Percentiles rank a stretch among this genome's conserved stretches.
phyloP scores from a whole-genome alignment of 2,113 vertebrate genomes.

The Thinocorus orbignyianus region DNA sequence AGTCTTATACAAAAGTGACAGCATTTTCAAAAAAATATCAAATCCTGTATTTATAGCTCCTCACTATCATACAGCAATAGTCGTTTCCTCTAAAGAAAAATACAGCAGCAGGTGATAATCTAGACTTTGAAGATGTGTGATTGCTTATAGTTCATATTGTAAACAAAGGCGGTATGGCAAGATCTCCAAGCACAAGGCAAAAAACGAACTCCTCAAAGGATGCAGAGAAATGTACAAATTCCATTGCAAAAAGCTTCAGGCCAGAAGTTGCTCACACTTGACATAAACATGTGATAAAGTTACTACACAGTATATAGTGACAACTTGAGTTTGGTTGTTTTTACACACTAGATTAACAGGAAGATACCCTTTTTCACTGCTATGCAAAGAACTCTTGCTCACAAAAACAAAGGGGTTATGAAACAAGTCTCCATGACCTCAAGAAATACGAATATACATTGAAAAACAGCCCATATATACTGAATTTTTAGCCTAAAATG shows the following conservation, averaged over 20 bases:
- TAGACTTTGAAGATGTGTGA: slow-evolving; percentile 70
- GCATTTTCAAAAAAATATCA: slow-evolving; percentile 81
- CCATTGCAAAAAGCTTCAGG: slow-evolving; percentile 69
- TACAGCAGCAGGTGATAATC: slow-evolving; percentile 80
- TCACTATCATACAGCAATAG: slow-evolving; percentile 80
- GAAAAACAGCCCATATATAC: slow-evolving; percentile 63
- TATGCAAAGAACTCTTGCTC: slow-evolving; percentile 58
- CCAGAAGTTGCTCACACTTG: slow-evolving; percentile 70
- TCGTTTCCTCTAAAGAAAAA: slow-evolving; percentile 78
- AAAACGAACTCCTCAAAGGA: slow-evolving; percentile 70
- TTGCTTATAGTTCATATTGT: slow-evolving; percentile 74
- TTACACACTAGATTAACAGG: slow-evolving; percentile 62
- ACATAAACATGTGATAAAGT: slow-evolving; percentile 68
- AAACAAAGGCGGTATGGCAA: slow-evolving; percentile 74
- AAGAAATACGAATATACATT: slow-evolving; percentile 62
- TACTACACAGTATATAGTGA: slow-evolving; percentile 70
- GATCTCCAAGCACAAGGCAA: slow-evolving; percentile 75
- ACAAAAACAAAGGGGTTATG: slow-evolving; percentile 62
- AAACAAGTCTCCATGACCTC: slow-evolving; percentile 54
- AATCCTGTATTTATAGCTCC: slow-evolving; percentile 79
- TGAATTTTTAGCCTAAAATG: slow-evolving; percentile 55
- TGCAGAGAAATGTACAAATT: slow-evolving; percentile 72
- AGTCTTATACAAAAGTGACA: slow-evolving; percentile 81
- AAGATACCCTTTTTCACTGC: slow-evolving; percentile 54
- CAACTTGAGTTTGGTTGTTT: slow-evolving; percentile 31